phyloP scores from a whole-genome alignment of 2,113 vertebrate genomes.

The Centrocercus urophasianus region DNA sequence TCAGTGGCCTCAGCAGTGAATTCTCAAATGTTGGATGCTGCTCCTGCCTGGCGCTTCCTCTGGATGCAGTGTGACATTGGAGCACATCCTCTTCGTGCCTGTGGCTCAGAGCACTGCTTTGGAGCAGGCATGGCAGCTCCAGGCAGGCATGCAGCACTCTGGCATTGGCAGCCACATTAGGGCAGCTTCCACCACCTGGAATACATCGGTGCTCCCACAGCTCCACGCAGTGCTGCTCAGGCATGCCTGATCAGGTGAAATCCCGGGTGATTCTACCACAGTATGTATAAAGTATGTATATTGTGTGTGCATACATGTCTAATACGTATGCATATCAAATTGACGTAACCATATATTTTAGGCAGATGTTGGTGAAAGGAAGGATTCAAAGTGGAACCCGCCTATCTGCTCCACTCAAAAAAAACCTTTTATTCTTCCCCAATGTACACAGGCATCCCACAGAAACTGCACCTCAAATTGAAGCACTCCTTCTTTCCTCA shows the following conservation, averaged over 20 bases:
- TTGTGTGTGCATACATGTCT: background rate
- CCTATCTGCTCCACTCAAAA: background rate
- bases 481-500: background rate
- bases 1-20: fast-evolving
- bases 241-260: fast-evolving
- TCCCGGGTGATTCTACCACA: too few species aligned
- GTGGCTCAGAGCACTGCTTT: fast-evolving
- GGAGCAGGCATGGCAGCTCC: fast-evolving
- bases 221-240: fast-evolving
- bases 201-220: background rate
- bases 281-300: background rate
- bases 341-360: background rate
- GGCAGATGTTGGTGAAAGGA: background rate
- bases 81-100: background rate
- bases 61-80: fast-evolving
- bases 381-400: background rate
- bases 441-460: fast-evolving
- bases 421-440: background rate
- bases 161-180: fast-evolving
- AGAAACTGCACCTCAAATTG: background rate
- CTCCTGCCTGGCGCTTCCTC: background rate
- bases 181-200: fast-evolving
- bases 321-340: background rate
- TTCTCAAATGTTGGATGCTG: background rate
- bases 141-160: fast-evolving